phyloP scores from a whole-genome alignment of 2,113 vertebrate species.

The Tenrec ecaudatus region DNA sequence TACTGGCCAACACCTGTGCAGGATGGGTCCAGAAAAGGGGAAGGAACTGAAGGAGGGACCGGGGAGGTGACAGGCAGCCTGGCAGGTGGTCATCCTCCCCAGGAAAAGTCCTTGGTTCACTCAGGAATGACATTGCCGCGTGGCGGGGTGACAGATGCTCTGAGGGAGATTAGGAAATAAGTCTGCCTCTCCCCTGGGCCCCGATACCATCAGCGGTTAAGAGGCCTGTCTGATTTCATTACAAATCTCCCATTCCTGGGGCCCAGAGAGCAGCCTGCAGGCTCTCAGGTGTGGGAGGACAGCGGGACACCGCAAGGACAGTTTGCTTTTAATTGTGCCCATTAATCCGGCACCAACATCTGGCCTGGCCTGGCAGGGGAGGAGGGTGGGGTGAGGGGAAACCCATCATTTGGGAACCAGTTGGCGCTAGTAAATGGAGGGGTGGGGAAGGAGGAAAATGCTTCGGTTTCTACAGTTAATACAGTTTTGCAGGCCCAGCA shows the following conservation, averaged over 20 bases:
- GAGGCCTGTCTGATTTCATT: constrained; percentile 78
- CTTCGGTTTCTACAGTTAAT: not conserved
- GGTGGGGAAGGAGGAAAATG: not conserved
- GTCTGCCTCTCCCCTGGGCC: constrained; percentile 66
- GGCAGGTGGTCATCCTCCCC: not conserved
- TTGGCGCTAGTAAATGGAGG: not conserved
- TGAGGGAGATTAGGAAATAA: constrained; percentile 65
- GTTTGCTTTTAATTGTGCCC: constrained; percentile 73
- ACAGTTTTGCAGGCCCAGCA: not conserved
- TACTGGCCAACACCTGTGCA: not conserved
- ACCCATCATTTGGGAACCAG: constrained; percentile 13
- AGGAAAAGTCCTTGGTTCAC: constrained; percentile 47
- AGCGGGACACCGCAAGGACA: constrained; percentile 57
- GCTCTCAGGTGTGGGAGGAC: constrained; percentile 69
- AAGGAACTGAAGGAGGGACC: not conserved
- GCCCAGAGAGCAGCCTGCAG: constrained; percentile 42
- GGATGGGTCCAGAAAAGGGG: not conserved
- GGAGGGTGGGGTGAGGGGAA: not conserved
- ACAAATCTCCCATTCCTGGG: constrained; percentile 63
- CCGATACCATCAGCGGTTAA: constrained; percentile 70
- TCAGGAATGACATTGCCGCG: constrained; percentile 49
- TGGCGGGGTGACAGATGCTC: constrained; percentile 69
- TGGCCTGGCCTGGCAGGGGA: constrained; percentile 30
- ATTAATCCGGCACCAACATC: constrained; percentile 71
- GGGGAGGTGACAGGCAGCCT: not conserved